These are phyloP conservation scores for Ecdyonurus torrentis DNA, from an alignment of 2,888 invertebrate species.

Conservation along the genomic window DNA sequence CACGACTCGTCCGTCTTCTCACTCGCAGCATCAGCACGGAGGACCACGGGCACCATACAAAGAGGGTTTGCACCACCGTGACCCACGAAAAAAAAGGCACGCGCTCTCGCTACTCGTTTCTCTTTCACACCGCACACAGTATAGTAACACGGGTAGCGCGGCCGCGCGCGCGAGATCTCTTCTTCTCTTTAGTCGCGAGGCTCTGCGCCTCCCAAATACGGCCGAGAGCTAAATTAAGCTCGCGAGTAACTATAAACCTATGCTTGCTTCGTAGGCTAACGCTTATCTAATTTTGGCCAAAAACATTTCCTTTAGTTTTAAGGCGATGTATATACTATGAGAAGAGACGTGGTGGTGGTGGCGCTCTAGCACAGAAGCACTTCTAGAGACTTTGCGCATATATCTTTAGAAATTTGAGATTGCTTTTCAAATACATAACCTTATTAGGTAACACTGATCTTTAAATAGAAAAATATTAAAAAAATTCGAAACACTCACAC, in stretches of 20 bases:
- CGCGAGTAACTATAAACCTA: constrained; percentile 2
- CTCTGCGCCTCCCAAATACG: constrained; percentile 2
- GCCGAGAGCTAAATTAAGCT: constrained; percentile 2
- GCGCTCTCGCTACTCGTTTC: not conserved
- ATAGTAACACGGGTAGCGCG: not conserved
- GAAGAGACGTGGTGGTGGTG: too few species aligned
- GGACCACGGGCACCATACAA: not conserved
- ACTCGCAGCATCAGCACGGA: not conserved
- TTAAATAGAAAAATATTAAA: not conserved
- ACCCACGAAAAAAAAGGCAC: not conserved
- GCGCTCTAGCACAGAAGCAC: not conserved
- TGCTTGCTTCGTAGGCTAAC: not conserved
- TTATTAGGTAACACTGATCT: not conserved
- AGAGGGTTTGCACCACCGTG: not conserved
- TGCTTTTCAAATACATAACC: not conserved
- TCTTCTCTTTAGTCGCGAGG: not conserved
- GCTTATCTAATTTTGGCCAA: constrained; percentile 3
- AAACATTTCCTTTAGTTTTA: not conserved
- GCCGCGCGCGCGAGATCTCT: not conserved
- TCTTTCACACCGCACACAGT: not conserved
- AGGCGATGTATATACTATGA: too few species aligned
- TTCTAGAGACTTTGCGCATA: not conserved
- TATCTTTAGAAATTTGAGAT: not conserved
- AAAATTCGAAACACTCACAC: not conserved
- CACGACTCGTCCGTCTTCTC: too few species aligned